Percentiles rank a stretch among this genome's conserved stretches.
These are phyloP conservation scores for Xiphophorus hellerii DNA, from an alignment of 2,113 vertebrate genomes.

Conservation along the genomic window DNA sequence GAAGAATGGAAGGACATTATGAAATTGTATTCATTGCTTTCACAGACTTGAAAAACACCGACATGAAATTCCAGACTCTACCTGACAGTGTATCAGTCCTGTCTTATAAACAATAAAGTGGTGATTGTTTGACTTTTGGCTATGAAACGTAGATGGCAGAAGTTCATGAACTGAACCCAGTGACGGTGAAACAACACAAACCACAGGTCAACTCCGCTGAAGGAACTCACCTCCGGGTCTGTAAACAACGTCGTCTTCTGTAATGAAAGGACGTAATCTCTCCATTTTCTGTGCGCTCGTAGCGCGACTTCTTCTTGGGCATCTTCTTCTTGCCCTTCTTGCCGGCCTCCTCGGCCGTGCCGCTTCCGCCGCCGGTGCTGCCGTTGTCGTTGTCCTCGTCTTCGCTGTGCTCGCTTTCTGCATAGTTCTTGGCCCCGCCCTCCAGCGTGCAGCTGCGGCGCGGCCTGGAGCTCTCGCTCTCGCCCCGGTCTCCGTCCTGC, in stretches of 20 bases:
- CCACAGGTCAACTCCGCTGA: background rate
- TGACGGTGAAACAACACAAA: background rate
- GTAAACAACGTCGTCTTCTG: conserved; percentile 95
- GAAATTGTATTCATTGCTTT: background rate
- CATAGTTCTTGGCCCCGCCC: conserved; percentile 96
- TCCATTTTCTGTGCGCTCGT: conserved; percentile 93
- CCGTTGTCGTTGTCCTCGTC: conserved; percentile 96
- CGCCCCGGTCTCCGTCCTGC: conserved; percentile 87
- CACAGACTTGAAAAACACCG: background rate
- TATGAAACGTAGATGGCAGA: background rate
- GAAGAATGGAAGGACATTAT: background rate
- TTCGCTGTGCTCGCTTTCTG: conserved; percentile 97
- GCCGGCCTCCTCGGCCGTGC: conserved; percentile 87
- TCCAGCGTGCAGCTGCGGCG: conserved; percentile 95
- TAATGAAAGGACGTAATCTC: conserved; percentile 97
- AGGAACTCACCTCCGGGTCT: conserved; percentile 90
- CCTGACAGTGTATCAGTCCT: background rate
- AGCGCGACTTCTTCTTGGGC: conserved; percentile 96
- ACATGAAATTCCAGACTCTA: background rate
- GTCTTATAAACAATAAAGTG: background rate
- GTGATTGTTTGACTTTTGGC: background rate
- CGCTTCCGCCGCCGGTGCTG: conserved; percentile 76
- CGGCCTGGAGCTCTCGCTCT: conserved; percentile 91
- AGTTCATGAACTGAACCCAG: background rate
- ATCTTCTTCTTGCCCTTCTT: conserved; percentile 97